Evolutionary conservation across 2,888 invertebrate species (phyloP), one percentile per base, ranked within the genome.

Genomic region (Idaea straminata): DNA sequence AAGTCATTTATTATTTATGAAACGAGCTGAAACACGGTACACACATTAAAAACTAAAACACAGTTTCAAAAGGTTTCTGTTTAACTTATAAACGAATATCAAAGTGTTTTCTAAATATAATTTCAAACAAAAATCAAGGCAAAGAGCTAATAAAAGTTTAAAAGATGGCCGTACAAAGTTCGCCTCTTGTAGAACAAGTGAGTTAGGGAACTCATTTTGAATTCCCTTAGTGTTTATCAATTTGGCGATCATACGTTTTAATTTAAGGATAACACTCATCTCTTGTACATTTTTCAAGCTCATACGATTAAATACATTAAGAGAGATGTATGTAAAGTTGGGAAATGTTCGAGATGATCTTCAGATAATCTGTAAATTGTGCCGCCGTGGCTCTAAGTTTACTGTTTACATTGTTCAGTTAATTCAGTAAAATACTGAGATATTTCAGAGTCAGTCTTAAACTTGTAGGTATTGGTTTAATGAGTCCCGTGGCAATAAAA

Each of bases 121-220:
- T 66, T 66, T 62, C 62, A 77, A 72, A 72, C 72, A 73, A 71
- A 75, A 74, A 72, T 64, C 64, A 69, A 63, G 65, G 65, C 35
- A 60, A 25, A 5, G 5, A 63, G 67, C 70, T 74, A 68, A 64
- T 69, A 70, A 75, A 79, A 80, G 71, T 79, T 79, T 57, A 60
- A 59, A 69, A 65, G 70, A 68, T 60, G 64, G 64, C 61, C 62
- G 64, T 72, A 62, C 66, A 72, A 77, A 80, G 77, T 79, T 76
- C 67, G 67, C 68, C 66, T 70, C 72, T 67, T 25, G 25, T 64
- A 73, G 69, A 70, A 67, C 65, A 77, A 79, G 70, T 76, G 70
- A 70, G 76, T 77, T 78, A 72, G 69, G 64, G 60, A 79, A 72
- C 80, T 83, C 78, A 80, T 80, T 80, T 74, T 63, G 74, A 75